Conservation (phyloP, 2,888 invertebrate genomes). For the Eristalinus aeneus region DNA sequence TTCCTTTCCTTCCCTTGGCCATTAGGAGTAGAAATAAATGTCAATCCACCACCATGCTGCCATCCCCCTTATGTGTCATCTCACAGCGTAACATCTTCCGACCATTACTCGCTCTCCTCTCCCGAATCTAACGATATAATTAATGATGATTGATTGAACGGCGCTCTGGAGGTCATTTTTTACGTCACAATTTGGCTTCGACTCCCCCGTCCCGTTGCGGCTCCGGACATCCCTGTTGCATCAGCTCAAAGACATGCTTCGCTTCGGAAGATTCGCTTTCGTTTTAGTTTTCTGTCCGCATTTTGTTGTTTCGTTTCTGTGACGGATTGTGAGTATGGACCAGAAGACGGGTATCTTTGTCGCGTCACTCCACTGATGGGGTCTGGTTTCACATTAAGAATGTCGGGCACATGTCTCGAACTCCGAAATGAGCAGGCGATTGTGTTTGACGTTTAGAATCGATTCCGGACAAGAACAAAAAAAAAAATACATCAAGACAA, state of each 20-base stretch:
- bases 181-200: conserved; percentile 27
- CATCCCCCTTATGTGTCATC: conserved; percentile 40
- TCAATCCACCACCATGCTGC: conserved; percentile 8
- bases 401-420: conserved; percentile 46
- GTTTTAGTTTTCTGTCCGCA: conserved; percentile 12
- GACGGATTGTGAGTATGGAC: neutral
- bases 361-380: conserved; percentile 22
- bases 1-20: neutral
- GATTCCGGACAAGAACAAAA: conserved; percentile 20
- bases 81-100: conserved; percentile 33
- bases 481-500: neutral
- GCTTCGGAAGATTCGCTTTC: conserved; percentile 39
- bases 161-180: conserved; percentile 54
- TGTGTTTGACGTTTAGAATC: conserved; percentile 54
- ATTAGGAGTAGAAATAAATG: neutral
- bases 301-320: neutral
- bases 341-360: conserved; percentile 1
- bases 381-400: conserved; percentile 19
- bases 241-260: conserved; percentile 24
- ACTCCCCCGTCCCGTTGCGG: neutral
- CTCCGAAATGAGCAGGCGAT: conserved; percentile 42
- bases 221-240: conserved; percentile 40
- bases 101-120: conserved; percentile 27
- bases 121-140: conserved; percentile 56
- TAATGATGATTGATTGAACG: conserved; percentile 68